A percentile compares a stretch with the other conserved stretches of the same genome.
Conservation (phyloP, 2,888 invertebrate species). For the Apodemia zela region DNA sequence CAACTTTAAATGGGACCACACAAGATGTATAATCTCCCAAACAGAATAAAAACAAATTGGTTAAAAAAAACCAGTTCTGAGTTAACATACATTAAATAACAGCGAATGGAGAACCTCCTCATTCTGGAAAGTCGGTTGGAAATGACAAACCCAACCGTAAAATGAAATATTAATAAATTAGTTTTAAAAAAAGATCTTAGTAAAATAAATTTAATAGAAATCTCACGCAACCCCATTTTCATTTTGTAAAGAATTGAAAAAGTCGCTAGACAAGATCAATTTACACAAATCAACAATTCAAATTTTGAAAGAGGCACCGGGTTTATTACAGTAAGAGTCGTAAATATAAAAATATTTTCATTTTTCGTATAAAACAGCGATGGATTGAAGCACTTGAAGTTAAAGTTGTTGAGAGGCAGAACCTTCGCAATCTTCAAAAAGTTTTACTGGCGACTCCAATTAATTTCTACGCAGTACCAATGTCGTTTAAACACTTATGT, state of each 20-base stretch:
- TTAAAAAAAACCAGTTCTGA: too few species aligned
- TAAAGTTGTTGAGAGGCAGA: background rate
- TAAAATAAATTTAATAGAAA: background rate
- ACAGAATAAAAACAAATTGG: too few species aligned
- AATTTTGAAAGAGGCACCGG: background rate
- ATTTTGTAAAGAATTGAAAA: background rate
- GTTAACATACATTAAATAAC: too few species aligned
- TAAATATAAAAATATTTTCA: background rate
- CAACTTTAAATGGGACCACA: too few species aligned
- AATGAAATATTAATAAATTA: too few species aligned
- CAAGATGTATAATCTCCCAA: too few species aligned
- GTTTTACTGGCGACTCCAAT: background rate
- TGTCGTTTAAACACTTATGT: background rate
- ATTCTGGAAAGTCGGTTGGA: too few species aligned
- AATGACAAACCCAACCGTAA: too few species aligned
- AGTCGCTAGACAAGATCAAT: background rate
- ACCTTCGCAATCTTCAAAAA: conserved; percentile 8
- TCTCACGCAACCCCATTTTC: background rate
- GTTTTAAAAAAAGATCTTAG: too few species aligned
- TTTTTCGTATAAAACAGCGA: conserved; percentile 2
- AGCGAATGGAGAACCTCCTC: too few species aligned
- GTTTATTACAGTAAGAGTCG: conserved; percentile 4
- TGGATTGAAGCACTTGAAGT: conserved; percentile 1
- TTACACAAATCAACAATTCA: conserved; percentile 1
- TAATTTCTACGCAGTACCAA: background rate